Base-by-base conservation (phyloP, 2,888 invertebrate genomes). In the Tolmerus cingulatus region DNA sequence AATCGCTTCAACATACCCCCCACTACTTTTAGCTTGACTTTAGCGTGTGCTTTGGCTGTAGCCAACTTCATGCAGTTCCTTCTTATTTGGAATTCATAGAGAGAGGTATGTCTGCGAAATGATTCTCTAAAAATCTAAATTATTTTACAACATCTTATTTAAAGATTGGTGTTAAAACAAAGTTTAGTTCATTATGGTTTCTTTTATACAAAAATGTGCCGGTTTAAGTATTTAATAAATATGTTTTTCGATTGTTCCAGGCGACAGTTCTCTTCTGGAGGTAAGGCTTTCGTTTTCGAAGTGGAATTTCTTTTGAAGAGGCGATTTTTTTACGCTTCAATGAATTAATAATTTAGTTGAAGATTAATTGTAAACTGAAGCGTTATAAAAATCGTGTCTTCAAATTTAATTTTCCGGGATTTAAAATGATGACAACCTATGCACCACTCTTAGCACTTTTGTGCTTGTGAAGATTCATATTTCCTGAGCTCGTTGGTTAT, bases 371-470 rank as follows among this genome's bases (percentile, higher is more conserved):
- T 46, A 46, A 16, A 16, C 16, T 4, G 4, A 46, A 46, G 1
- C 16, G 46, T 16, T 46, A 4, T 16, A 46, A 51, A n/a, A 51
- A 51, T 16, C 2, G 7, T 7, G n/a, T 51, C 51, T 51, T 51
- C 19, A 51, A 46, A n/a, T 51, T 51, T 1, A 7, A 51, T 8
- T 51, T 51, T 5, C 2, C 16, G 5, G n/a, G 1, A 51, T 51
- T 23, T 30, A 79, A 86, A 87, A 87, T 88, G 87, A 88, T 86
- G 88, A 81, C 5, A 87, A 0, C 3, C 12, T 76, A 88, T 88
- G 88, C 88, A 88, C 88, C 88, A 88, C 88, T 81, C 88, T n/a
- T 12, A 88, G 46, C 27, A 19, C n/a, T n/a, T 51, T 23, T 37
- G 30, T 87, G 86, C 46, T 7, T 9, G 34, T 87, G 88, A 23